Evolutionary conservation across 1,140 invertebrate genomes (phyloP), one percentile per base, ranked within the genome.

Genomic region (Dufourea novaeangliae): DNA sequence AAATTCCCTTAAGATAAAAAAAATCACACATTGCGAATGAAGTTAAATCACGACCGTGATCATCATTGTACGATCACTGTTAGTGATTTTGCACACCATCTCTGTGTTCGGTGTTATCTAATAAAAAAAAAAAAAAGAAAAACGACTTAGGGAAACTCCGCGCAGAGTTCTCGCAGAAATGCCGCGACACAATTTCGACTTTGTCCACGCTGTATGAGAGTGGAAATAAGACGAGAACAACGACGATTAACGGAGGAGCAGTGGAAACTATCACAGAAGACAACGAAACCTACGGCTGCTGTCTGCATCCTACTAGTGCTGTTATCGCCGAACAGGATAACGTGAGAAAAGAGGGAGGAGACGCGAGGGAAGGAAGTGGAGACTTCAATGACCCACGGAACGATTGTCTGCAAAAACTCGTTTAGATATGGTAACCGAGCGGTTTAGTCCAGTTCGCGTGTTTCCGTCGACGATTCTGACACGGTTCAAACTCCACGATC

Each of bases 381-480:
- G 41, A 37, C 57, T 61, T 82, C 77, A 50, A 56, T 85, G 80
- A 86, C 83, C 77, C 74, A 56, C 25, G 66, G 76, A 79, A 67
- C 29, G 75, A 46, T 34, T 44, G 80, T 87, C 83, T 87, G 46
- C 32, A 83, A 87, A 87, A 83, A 79, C 39, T 75, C 34, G 69
- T 67, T 78, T 37, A 85, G 86, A 88, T 86, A 88, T 32, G 29
- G 22, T n/a, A 32, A 4, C 20, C 22, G 46, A 22, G 73, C 59
- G 8, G 72, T 77, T 79, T 32, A 66, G 83, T 82, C 73, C 67
- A 71, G 78, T 78, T 78, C 25, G 63, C 37, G 78, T 56, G 50
- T n/a, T 70, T 61, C 27, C 50, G 77, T n/a, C 34, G 50, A 41
- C 50, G 41, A 27, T 11, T 82, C 11, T 83, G 66, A 68, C 68